Conservation (phyloP, 1,140 invertebrate genomes). For the Eumeta japonica region DNA sequence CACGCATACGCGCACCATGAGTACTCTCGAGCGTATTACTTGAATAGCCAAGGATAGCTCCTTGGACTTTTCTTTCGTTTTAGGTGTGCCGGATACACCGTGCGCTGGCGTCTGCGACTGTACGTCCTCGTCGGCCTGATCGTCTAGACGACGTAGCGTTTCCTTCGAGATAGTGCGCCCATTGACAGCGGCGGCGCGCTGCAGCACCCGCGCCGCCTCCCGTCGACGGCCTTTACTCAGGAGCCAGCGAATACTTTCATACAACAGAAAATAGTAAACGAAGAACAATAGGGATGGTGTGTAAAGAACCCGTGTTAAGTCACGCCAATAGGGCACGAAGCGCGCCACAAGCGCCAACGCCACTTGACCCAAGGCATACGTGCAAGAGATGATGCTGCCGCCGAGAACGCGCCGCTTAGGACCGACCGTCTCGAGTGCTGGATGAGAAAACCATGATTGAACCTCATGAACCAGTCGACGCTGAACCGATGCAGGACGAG, state of each 20-base stretch:
- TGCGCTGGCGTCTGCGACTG: slow-evolving; percentile 10
- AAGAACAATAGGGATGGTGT: slow-evolving; percentile 65
- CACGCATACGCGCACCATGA: slow-evolving; percentile 59
- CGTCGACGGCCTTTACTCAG: slow-evolving; percentile 65
- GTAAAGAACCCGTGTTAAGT: slow-evolving; percentile 67
- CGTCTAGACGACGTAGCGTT: slow-evolving; percentile 26
- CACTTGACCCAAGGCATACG: slow-evolving; percentile 72
- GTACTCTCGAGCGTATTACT: slow-evolving; percentile 55
- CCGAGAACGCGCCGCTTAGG: slow-evolving; percentile 69
- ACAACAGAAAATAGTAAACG: slow-evolving; percentile 61
- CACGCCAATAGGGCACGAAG: slow-evolving; percentile 70
- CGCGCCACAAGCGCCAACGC: slow-evolving; percentile 68
- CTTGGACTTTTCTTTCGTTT: no score
- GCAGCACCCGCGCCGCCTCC: slow-evolving; percentile 62
- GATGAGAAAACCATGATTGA: no score
- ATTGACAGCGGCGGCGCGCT: slow-evolving; percentile 67
- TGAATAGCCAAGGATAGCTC: slow-evolving; percentile 31
- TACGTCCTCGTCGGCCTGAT: slow-evolving; percentile 28
- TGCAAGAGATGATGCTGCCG: slow-evolving; percentile 68
- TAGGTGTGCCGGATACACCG: slow-evolving; percentile 55
- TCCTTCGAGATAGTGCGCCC: slow-evolving; percentile 52
- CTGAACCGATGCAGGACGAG: no score
- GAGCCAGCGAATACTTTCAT: slow-evolving; percentile 62
- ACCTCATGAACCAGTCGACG: no score
- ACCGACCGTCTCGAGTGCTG: slow-evolving; percentile 77